Evolutionary conservation across 2,888 invertebrate species (phyloP).

Genomic region (Tyria jacobaeae): DNA sequence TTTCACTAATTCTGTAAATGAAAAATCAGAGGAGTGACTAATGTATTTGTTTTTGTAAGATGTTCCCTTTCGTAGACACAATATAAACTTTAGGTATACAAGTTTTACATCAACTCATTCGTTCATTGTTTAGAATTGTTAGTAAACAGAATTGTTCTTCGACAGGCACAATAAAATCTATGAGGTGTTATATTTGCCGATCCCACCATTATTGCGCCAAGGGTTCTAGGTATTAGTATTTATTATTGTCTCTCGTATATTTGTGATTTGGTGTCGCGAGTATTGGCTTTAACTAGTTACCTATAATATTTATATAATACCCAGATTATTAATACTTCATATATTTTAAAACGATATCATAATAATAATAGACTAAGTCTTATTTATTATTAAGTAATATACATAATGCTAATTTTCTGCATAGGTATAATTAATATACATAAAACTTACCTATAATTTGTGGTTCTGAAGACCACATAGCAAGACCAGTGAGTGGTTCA

Average conservation of each 20-base stretch:
- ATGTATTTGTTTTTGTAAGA: too few species aligned
- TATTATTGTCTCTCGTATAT: constrained; percentile 6
- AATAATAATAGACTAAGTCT: too few species aligned
- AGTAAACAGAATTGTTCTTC: constrained; percentile 23
- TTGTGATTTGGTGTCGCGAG: constrained; percentile 4
- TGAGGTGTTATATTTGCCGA: constrained; percentile 23
- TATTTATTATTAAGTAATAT: too few species aligned
- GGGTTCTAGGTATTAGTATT: constrained; percentile 1
- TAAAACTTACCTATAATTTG: constrained; percentile 90
- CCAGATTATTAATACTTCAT: too few species aligned
- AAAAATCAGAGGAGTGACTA: neutral
- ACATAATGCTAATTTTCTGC: too few species aligned
- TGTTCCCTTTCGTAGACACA: too few species aligned
- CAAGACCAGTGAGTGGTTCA: constrained; percentile 98
- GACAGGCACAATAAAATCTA: constrained; percentile 25
- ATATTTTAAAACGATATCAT: too few species aligned
- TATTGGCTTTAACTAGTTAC: too few species aligned
- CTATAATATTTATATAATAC: too few species aligned
- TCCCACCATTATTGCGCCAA: constrained; percentile 9
- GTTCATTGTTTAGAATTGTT: too few species aligned
- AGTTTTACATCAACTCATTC: too few species aligned
- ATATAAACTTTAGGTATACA: neutral
- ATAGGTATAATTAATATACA: neutral
- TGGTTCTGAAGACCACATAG: constrained; percentile 99
- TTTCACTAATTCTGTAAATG: constrained; percentile 92